Conservation (phyloP, 2,888 invertebrate genomes). For the Copidosoma aretas region DNA sequence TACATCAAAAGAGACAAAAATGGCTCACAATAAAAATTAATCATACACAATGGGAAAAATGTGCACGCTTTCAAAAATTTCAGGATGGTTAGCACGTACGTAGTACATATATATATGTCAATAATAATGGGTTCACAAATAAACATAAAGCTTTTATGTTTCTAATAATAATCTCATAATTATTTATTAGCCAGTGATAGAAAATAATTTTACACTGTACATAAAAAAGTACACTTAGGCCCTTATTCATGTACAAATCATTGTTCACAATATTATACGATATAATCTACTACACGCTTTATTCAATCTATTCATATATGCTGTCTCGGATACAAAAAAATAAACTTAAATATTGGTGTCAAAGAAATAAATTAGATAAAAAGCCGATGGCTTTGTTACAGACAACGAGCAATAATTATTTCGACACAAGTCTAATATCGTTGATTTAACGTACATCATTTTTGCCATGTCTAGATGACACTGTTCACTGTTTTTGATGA, state of each 20-base stretch:
- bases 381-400: too few species aligned
- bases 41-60: background rate
- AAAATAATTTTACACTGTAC: constrained; percentile 47
- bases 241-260: constrained; percentile 21
- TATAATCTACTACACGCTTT: too few species aligned
- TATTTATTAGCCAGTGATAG: constrained; percentile 39
- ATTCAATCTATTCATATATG: too few species aligned
- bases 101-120: background rate
- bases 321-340: too few species aligned
- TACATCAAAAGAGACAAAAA: background rate
- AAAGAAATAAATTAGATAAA: too few species aligned
- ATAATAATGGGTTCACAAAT: background rate
- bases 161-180: constrained; percentile 38
- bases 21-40: background rate
- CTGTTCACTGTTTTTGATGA: constrained; percentile 36
- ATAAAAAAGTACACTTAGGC: constrained; percentile 46
- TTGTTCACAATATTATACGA: background rate
- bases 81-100: background rate
- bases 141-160: background rate
- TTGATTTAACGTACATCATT: too few species aligned
- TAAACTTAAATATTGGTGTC: too few species aligned
- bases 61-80: background rate
- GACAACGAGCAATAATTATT: too few species aligned
- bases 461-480: too few species aligned
- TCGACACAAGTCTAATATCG: too few species aligned